A percentile compares a stretch with the other conserved stretches of the same genome.
phyloP scores from a whole-genome alignment of 2,888 invertebrate genomes.

The Ganaspis brasiliensis region DNA sequence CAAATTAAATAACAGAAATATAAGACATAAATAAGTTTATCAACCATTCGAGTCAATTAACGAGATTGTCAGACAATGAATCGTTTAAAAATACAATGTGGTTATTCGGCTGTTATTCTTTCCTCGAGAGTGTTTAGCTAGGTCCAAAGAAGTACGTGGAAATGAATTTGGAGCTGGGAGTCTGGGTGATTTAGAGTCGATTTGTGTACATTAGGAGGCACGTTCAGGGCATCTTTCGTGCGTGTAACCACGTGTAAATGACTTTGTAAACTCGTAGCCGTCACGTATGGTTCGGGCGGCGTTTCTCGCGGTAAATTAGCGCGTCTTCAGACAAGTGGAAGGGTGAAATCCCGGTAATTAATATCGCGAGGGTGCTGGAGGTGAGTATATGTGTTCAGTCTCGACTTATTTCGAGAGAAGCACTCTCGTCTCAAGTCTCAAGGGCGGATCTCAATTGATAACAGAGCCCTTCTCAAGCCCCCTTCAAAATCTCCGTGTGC shows the following conservation, averaged over 20 bases:
- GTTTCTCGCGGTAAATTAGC: conserved; percentile 69
- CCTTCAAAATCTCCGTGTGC: conserved; percentile 9
- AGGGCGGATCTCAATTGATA: conserved; percentile 41
- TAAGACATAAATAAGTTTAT: no score
- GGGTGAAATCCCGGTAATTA: conserved; percentile 74
- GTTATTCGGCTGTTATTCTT: conserved; percentile 9
- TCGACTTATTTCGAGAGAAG: conserved; percentile 69
- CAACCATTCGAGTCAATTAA: conserved; percentile 5
- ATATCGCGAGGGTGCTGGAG: conserved; percentile 69
- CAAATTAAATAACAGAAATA: no score
- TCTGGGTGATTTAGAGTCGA: conserved; percentile 55
- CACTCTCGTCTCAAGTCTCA: conserved; percentile 44
- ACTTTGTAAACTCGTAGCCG: conserved; percentile 56
- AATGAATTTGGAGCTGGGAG: conserved; percentile 46
- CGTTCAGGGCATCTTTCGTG: conserved; percentile 30
- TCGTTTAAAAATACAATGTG: conserved; percentile 20
- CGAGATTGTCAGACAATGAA: not conserved
- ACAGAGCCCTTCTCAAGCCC: conserved; percentile 25
- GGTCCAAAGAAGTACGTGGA: not conserved
- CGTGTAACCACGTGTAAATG: conserved; percentile 43
- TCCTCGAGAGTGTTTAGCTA: conserved; percentile 55
- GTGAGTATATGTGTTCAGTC: conserved; percentile 51
- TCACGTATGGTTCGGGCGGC: conserved; percentile 51
- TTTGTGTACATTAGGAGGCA: conserved; percentile 47
- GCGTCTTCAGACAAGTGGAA: conserved; percentile 66